Evolutionary conservation across 37 sponge, comb jelly and placozoan genomes (phyloP), one percentile per base, ranked within the genome.

Genomic region (Ianthella basta): DNA sequence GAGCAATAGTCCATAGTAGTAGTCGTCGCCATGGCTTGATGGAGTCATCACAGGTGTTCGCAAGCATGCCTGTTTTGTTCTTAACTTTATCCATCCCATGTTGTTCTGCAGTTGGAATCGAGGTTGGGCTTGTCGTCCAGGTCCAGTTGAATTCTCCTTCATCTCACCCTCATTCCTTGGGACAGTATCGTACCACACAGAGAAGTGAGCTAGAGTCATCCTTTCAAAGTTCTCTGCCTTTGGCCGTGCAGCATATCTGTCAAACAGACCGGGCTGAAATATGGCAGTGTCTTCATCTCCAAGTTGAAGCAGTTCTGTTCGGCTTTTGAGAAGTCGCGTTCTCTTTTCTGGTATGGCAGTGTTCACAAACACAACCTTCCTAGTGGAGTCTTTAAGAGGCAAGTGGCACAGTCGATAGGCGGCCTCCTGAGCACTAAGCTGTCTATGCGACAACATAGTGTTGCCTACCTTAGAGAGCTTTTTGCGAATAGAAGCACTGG

Each of bases 171-270:
- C n/a, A n/a, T n/a, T n/a, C n/a, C 50, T 44, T 44, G 50, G 3
- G 8, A 10, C 50, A 44, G 8, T 8, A 10, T 44, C 50, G 6
- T 38, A 38, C 74, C 23, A 38, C 3, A 72, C 38, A 15, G 38
- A 3, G 6, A 36, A 72, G 35, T 38, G 38, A 56, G 80, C 80
- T 5, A 80, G 13, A 2, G 8, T 41, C 56, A 41, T 80, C 2
- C 5, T 72, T 4, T 6, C 74, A 72, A 72, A 72, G 6, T n/a
- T 3, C 6, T 3, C 6, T 34, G 1, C 15, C 5, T 27, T 8
- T 80, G 56, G 80, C 12, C 80, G 4, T 56, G 80, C 56, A 56
- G 56, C 55, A 29, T 80, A 80, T 27, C 80, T 27, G 8, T 80
- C 80, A 80, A 56, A 80, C 4, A 80, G 1, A 4, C 80, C 56